A percentile compares a stretch with the other conserved stretches of the same genome.
phyloP scores from a whole-genome alignment of 2,888 invertebrate genomes.

The Brenthis hecate region DNA sequence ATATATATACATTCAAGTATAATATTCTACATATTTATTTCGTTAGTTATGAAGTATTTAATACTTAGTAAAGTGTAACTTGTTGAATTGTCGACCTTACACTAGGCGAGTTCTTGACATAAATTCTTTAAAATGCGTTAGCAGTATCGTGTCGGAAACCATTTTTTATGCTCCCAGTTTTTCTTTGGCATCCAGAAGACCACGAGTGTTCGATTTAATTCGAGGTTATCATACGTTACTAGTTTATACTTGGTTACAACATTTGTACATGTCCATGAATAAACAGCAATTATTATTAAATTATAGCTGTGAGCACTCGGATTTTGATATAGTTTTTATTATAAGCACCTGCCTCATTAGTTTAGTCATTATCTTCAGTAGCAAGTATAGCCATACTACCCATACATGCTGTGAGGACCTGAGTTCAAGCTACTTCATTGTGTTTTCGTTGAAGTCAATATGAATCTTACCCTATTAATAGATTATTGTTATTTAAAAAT shows the following conservation, averaged over 20 bases:
- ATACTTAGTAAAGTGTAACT: conserved; percentile 26
- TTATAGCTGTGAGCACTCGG: neutral
- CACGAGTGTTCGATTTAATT: conserved; percentile 32
- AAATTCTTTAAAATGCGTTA: conserved; percentile 44
- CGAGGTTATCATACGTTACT: conserved; percentile 24
- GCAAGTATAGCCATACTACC: too few relatives aligned
- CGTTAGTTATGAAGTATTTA: neutral
- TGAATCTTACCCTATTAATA: too few relatives aligned
- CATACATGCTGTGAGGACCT: too few relatives aligned
- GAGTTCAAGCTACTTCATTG: too few relatives aligned
- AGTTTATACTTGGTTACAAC: conserved; percentile 5
- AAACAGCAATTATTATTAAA: neutral
- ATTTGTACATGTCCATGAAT: neutral
- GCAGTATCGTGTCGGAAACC: conserved; percentile 54
- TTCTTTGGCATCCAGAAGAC: conserved; percentile 57
- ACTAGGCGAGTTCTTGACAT: conserved; percentile 58
- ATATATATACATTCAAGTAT: neutral
- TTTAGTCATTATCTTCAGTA: too few relatives aligned
- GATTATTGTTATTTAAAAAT: too few relatives aligned
- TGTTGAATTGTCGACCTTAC: conserved; percentile 50
- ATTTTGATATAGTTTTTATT: too few relatives aligned
- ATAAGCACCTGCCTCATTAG: too few relatives aligned
- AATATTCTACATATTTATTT: neutral
- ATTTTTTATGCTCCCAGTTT: conserved; percentile 35
- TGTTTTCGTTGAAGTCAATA: too few relatives aligned